A percentile compares a stretch with the other conserved stretches of the same genome.
phyloP scores from a whole-genome alignment of 2,888 invertebrate genomes.

The Anarsia innoxiella region DNA sequence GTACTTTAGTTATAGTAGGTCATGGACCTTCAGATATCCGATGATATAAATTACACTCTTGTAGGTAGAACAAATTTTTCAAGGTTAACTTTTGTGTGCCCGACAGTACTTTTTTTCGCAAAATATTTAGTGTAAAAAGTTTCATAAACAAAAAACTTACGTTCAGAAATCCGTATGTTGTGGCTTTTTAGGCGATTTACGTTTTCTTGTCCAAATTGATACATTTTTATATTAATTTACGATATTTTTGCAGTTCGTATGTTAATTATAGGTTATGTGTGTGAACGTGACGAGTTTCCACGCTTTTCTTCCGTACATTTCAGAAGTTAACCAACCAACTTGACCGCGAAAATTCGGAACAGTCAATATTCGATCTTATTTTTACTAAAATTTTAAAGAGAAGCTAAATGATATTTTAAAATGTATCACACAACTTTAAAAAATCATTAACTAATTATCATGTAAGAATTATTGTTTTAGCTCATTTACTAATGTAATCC shows the following conservation, averaged over 20 bases:
- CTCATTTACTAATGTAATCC: conserved; percentile 31
- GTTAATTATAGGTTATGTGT: too few relatives aligned
- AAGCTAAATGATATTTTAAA: conserved; percentile 13
- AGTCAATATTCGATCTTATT: conserved; percentile 43
- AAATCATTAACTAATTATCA: conserved; percentile 46
- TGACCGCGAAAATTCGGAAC: conserved; percentile 37
- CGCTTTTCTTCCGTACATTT: too few relatives aligned
- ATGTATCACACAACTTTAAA: conserved; percentile 22
- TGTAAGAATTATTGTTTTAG: conserved; percentile 24
- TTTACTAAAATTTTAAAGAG: conserved; percentile 20
- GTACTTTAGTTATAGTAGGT: too few relatives aligned
- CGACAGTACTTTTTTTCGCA: too few relatives aligned
- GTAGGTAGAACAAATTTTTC: too few relatives aligned
- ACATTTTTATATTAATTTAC: conserved; percentile 33
- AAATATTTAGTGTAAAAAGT: too few relatives aligned
- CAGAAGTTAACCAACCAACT: conserved; percentile 36
- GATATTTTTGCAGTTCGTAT: conserved; percentile 16
- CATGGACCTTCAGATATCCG: too few relatives aligned
- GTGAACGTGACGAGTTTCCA: too few relatives aligned
- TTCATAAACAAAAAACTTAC: conserved; percentile 32
- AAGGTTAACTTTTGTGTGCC: too few relatives aligned
- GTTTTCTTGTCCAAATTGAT: conserved; percentile 49
- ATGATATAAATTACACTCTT: too few relatives aligned
- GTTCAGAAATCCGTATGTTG: conserved; percentile 47
- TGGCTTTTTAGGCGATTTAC: conserved; percentile 37